Evolutionary conservation across 2,797 vertebrate species (phyloP), one percentile per base, ranked within the genome.

Genomic region (Poeciliopsis presidionis): DNA sequence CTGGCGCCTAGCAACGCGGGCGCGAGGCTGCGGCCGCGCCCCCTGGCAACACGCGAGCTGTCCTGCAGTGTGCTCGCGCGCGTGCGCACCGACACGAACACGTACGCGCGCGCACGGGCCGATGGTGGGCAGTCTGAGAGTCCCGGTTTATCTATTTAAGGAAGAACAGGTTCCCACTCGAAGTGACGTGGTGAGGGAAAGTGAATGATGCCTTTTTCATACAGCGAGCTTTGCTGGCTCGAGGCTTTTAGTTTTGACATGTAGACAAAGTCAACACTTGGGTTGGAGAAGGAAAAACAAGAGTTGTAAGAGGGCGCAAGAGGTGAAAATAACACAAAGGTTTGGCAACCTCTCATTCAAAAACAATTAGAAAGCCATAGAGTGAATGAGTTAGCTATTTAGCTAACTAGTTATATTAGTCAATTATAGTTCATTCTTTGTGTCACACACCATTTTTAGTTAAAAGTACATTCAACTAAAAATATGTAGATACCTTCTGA

Each of bases 1-100:
- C 88, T 77, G 87, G 87, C 78, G 86, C 81, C 87, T 86, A 85
- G 92, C 86, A 85, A 92, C 87, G 80, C 51, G 73, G 87, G 85
- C 51, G 72, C 87, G 84, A 81, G 46, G 57, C 73, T 20, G 25
- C 7, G 71, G 82, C 88, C 92, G 91, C 93, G 89, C 94, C 94
- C 78, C 84, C 84, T 51, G 36, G 74, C 73, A 12, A 53, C 70
- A 53, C 70, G 41, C 36, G 51, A 49, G 61, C 22, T n/a, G 7
- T 8, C 41, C 7, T 36, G 33, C 30, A 33, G 30, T 33, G 30
- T 33, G 30, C 30, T 2, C 30, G 47, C 16, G 18, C 5, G 47
- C 47, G 47, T 2, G 47, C 47, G 18, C 57, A 74, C 36, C 1
- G 59, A 63, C n/a, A 4, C 13, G 18, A 18, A 41, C 25, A 2